Percentiles rank a stretch among this genome's conserved stretches.
Evolutionary conservation across 1,140 invertebrate genomes (phyloP).

Genomic region (Pseudoatta argentina): DNA sequence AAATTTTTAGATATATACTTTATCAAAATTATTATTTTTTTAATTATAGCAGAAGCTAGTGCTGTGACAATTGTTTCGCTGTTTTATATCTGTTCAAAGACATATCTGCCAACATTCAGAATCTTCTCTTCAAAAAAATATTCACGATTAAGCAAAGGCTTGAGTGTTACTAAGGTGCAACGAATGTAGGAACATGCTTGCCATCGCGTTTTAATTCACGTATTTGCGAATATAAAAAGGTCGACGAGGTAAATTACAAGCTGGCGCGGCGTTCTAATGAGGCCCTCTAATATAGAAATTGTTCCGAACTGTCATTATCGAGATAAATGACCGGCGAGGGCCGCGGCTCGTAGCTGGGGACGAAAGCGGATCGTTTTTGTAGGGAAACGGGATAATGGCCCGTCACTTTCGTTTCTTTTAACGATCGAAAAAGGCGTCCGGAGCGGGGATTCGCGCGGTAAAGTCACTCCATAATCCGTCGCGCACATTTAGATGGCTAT

Average conservation of each 20-base stretch:
- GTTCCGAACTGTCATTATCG: conserved; percentile 62
- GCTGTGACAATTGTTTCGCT: conserved; percentile 2
- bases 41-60: not conserved
- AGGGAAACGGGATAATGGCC: conserved; percentile 58
- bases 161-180: not conserved
- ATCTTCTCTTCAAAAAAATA: conserved; percentile 25
- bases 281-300: conserved; percentile 59
- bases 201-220: conserved; percentile 52
- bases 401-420: conserved; percentile 60
- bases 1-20: too few relatives aligned
- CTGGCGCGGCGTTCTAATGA: conserved; percentile 54
- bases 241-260: conserved; percentile 62
- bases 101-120: not conserved
- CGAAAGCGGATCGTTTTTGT: conserved; percentile 66
- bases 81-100: not conserved
- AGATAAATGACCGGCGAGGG: conserved; percentile 59
- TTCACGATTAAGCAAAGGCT: not conserved
- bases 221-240: conserved; percentile 60
- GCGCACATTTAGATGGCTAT: conserved; percentile 50
- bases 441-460: conserved; percentile 39
- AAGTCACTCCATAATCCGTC: conserved; percentile 47
- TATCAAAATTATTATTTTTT: too few relatives aligned
- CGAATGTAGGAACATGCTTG: conserved; percentile 3
- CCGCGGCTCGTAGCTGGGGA: conserved; percentile 32
- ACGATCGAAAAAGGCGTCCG: conserved; percentile 43